Base-by-base conservation (phyloP, 64 coral and sea anemone species). In the Dendrophyllia cribrosa region DNA sequence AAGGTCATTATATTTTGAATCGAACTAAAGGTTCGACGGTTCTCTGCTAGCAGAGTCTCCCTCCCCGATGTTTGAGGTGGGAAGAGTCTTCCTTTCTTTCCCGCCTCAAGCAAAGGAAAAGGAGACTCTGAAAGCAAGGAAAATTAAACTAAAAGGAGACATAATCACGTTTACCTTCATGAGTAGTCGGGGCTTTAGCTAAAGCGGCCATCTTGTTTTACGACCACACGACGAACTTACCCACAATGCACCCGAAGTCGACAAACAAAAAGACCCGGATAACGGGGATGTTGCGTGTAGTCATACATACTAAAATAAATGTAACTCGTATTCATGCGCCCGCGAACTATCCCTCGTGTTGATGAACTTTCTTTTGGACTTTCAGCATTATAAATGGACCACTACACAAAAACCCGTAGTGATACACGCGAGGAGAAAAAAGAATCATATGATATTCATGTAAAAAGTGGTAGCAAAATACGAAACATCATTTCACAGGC, bases 381-480 rank as follows among this genome's bases (percentile, higher is more conserved):
- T 34, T 2, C 34, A 34, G 34, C 34, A 34, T 34, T 34, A 15
- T 45, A 24, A 23, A 97, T 97, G 95, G 95, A 97, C 12, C 75
- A 79, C 58, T 97, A 97, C 52, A 52, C 69, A 85, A 86, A 91
- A 88, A 45, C 48, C 5, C 81, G 66, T 43, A 91, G 88, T 34
- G 22, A 69, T 20, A 73, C 59, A 9, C 47, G 24, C 69, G 45
- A 84, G 17, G 84, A 63, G 55, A 61, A 69, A 9, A 87, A 72
- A 25, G 92, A 94, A 52, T 23, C 82, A 13, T 83, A 59, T 76
- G 83, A 97, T 25, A 83, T 97, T 52, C 43, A 88, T 9, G 79
- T 97, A 4, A 97, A 91, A 65, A 97, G 95, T 77, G 95, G 95
- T 12, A 97, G 86, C 58, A 97, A 97, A 60, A 74, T 97, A 26